Conservation (phyloP, 30 jellyfish, hydroid and myxozoan genomes). For the Mastigias papua region DNA sequence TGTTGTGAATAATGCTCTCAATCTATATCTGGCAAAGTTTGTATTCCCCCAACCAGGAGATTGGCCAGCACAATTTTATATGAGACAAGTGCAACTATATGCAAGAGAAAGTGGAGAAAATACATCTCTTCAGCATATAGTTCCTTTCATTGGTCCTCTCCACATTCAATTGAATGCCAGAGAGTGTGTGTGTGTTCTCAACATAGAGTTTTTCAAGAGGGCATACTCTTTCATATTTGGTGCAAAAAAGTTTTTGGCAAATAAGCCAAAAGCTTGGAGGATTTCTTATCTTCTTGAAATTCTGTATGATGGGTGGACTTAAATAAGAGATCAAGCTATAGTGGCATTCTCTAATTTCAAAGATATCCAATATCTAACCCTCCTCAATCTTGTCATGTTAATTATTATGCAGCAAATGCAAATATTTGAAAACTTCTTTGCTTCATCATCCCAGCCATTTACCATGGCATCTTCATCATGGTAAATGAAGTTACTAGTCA, state of each 20-base stretch:
- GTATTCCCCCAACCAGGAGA: constrained; percentile 50
- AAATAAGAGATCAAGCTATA: constrained; percentile 8
- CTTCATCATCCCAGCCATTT: too few relatives aligned
- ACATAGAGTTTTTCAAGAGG: constrained; percentile 3
- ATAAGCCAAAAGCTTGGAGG: constrained; percentile 45
- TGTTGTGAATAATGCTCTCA: background rate
- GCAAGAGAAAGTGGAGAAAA: background rate
- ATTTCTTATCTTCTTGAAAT: background rate
- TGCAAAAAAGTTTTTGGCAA: background rate
- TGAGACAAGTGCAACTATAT: constrained; percentile 22
- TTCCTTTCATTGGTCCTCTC: constrained; percentile 35
- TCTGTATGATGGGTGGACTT: constrained; percentile 11
- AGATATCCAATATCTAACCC: constrained; percentile 24
- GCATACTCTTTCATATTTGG: constrained; percentile 35
- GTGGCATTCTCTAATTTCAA: background rate
- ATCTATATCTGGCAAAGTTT: background rate
- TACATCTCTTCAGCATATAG: background rate
- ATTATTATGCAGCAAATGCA: too few relatives aligned
- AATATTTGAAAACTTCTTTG: too few relatives aligned
- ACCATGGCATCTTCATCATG: too few relatives aligned
- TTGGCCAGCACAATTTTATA: constrained; percentile 26
- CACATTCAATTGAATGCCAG: constrained; percentile 36
- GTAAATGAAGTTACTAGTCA: too few relatives aligned
- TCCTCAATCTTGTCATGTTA: too few relatives aligned
- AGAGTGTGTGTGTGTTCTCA: constrained; percentile 17